Conservation (phyloP, 2,113 vertebrate species). For the Muscicapa adusta region DNA sequence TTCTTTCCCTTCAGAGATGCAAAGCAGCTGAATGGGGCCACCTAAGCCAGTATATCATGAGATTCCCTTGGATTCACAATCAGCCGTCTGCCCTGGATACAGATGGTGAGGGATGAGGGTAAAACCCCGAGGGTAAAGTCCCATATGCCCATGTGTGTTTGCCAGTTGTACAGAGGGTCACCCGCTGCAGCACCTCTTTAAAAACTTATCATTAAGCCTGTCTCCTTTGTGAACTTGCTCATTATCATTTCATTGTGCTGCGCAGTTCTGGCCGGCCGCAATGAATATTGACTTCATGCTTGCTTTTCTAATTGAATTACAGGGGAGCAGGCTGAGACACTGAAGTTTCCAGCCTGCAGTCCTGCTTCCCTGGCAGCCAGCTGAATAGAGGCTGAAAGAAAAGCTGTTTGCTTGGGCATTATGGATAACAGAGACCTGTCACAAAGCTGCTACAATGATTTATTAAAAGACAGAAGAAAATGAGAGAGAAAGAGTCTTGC, state of each 20-base stretch:
- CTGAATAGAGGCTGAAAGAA: slow-evolving; percentile 75
- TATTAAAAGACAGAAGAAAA: slow-evolving; percentile 73
- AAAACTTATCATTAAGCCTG: slow-evolving; percentile 64
- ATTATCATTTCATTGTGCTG: slow-evolving; percentile 79
- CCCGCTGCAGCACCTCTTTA: slow-evolving; percentile 61
- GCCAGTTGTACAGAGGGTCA: slow-evolving; percentile 55
- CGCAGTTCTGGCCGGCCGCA: slow-evolving; percentile 34
- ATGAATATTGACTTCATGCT: slow-evolving; percentile 81
- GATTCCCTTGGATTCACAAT: slow-evolving; percentile 63
- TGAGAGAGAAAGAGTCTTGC: slow-evolving; percentile 43
- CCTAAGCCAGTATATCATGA: background rate
- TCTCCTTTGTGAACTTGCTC: slow-evolving; percentile 70
- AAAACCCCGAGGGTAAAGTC: slow-evolving; percentile 47
- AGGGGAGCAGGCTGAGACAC: slow-evolving; percentile 58
- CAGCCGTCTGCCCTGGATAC: slow-evolving; percentile 55
- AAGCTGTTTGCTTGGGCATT: slow-evolving; percentile 79
- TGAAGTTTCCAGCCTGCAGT: slow-evolving; percentile 61
- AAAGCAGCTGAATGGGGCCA: background rate
- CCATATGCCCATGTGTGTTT: slow-evolving; percentile 50
- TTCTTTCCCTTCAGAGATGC: background rate
- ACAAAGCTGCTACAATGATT: slow-evolving; percentile 72
- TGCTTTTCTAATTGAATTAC: slow-evolving; percentile 83
- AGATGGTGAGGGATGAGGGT: slow-evolving; percentile 61
- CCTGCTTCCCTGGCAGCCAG: slow-evolving; percentile 67
- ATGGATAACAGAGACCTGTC: slow-evolving; percentile 75